Conservation (phyloP, 1,140 invertebrate species). For the Mactra quadrangularis region DNA sequence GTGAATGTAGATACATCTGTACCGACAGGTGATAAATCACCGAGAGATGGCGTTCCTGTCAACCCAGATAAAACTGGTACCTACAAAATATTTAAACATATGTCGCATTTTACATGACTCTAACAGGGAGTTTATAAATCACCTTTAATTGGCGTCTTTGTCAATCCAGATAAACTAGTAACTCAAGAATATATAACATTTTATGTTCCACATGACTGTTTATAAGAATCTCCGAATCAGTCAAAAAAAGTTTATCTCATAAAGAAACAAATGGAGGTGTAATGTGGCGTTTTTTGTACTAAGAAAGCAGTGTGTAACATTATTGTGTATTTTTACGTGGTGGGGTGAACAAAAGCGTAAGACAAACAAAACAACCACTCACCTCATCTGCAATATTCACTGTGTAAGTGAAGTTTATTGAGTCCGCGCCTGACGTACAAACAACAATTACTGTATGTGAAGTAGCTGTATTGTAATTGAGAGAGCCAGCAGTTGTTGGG, state of each 20-base stretch:
- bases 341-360: too few relatives aligned
- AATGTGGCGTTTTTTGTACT: too few relatives aligned
- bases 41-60: background rate
- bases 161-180: background rate
- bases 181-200: too few relatives aligned
- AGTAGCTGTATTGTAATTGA: background rate
- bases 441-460: background rate
- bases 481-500: too few relatives aligned
- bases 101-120: background rate
- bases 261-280: too few relatives aligned
- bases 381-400: background rate
- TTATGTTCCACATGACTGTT: too few relatives aligned
- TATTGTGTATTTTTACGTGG: too few relatives aligned
- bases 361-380: background rate
- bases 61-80: conserved; percentile 1
- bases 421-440: background rate
- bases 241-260: too few relatives aligned
- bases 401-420: background rate
- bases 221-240: too few relatives aligned
- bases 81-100: conserved; percentile 22
- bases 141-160: background rate
- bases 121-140: background rate
- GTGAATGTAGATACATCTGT: conserved; percentile 32
- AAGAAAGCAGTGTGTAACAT: too few relatives aligned
- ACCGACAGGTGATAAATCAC: conserved; percentile 26